phyloP scores from a whole-genome alignment of 2,888 invertebrate genomes.

The Apomyelois bistriatella region DNA sequence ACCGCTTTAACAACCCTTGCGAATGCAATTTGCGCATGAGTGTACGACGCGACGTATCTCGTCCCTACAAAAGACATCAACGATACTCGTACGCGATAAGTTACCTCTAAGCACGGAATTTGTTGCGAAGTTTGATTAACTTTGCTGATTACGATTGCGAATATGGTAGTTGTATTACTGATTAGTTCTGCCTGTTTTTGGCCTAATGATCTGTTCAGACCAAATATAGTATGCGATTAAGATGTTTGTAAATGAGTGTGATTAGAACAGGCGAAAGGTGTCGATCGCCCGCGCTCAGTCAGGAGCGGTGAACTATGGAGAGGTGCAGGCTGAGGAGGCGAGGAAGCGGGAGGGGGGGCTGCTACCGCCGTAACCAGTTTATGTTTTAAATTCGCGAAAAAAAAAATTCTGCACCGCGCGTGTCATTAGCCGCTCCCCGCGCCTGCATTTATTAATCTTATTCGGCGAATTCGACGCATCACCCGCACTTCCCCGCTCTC shows the following conservation, averaged over 20 bases:
- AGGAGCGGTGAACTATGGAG: slow-evolving; percentile 49
- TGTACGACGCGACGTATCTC: slow-evolving; percentile 4
- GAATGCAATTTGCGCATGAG: slow-evolving; percentile 18
- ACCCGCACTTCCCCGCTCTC: slow-evolving; percentile 30
- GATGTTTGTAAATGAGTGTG: slow-evolving; percentile 23
- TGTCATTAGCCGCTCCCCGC: slow-evolving; percentile 68
- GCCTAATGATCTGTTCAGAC: not conserved
- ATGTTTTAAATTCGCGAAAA: slow-evolving; percentile 73
- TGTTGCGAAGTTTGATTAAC: slow-evolving; percentile 1
- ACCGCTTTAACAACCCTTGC: not conserved
- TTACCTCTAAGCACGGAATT: slow-evolving; percentile 17
- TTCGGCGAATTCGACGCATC: slow-evolving; percentile 76
- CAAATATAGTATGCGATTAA: slow-evolving; percentile 18
- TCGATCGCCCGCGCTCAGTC: slow-evolving; percentile 32
- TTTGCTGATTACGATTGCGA: slow-evolving; percentile 7
- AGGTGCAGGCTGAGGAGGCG: slow-evolving; percentile 28
- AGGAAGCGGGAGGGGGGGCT: slow-evolving; percentile 21
- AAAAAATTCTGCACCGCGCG: slow-evolving; percentile 71
- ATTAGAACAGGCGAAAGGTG: slow-evolving; percentile 41
- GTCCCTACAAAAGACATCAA: slow-evolving; percentile 61
- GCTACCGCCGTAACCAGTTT: slow-evolving; percentile 42
- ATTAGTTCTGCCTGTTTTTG: not conserved
- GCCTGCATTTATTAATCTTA: slow-evolving; percentile 74
- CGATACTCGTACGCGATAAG: slow-evolving; percentile 23
- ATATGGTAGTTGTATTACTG: slow-evolving; percentile 7